phyloP scores from a whole-genome alignment of 1,140 invertebrate species.

The Mizuhopecten yessoensis region DNA sequence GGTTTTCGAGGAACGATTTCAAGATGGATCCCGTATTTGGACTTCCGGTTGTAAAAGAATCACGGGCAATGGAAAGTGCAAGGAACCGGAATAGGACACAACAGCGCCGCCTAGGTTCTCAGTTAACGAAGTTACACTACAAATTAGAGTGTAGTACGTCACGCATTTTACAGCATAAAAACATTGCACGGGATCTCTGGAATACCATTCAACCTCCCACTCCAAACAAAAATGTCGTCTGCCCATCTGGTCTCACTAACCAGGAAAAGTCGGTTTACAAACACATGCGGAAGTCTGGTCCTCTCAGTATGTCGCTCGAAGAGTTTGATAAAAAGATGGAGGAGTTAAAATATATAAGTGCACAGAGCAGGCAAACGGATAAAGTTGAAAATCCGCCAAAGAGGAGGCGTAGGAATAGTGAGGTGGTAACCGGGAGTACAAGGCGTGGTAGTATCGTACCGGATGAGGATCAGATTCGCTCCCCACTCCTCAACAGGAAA shows the following conservation, averaged over 20 bases:
- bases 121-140: not conserved
- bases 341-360: not conserved
- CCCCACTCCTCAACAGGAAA: not conserved
- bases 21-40: not conserved
- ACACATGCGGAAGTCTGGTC: constrained; percentile 15
- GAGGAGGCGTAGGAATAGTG: not conserved
- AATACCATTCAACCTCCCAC: not conserved
- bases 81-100: not conserved
- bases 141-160: not conserved
- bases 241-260: not conserved
- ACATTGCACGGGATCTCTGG: not conserved
- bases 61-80: not conserved
- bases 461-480: not conserved
- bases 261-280: not conserved
- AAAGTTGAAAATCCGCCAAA: not conserved
- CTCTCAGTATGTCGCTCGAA: not conserved
- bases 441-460: not conserved
- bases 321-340: constrained; percentile 17
- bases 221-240: not conserved
- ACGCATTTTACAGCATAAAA: constrained; percentile 6
- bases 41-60: constrained; percentile 32
- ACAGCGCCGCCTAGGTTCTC: not conserved
- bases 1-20: not conserved
- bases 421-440: not conserved
- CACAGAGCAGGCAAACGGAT: not conserved